A percentile compares a stretch with the other conserved stretches of the same genome.
Conservation (phyloP, 2,888 invertebrate genomes). For the Zaprionus obscuricornis region DNA sequence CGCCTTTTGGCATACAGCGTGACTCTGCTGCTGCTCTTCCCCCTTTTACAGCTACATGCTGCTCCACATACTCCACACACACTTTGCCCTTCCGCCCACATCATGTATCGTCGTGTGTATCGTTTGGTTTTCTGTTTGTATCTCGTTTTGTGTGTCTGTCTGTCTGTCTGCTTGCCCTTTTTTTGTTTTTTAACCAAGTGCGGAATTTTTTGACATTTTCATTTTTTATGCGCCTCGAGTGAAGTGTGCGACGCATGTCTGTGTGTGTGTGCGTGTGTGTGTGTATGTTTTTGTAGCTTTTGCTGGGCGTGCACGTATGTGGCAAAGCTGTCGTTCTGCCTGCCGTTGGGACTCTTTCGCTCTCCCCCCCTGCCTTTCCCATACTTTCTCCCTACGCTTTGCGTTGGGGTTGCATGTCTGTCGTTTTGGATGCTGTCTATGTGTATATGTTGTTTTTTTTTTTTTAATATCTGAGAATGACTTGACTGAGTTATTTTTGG, state of each 20-base stretch:
- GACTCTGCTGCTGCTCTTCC: slow-evolving; percentile 9
- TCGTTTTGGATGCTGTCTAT: slow-evolving; percentile 27
- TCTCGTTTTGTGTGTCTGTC: slow-evolving; percentile 36
- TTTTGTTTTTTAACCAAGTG: slow-evolving; percentile 58
- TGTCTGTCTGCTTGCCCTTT: slow-evolving; percentile 18
- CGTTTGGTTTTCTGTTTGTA: slow-evolving; percentile 37
- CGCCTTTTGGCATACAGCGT: slow-evolving; percentile 17
- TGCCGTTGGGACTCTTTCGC: slow-evolving; percentile 34
- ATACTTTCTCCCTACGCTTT: neutral
- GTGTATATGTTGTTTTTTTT: no score
- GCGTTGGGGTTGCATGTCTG: slow-evolving; percentile 50
- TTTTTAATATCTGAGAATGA: slow-evolving; percentile 64
- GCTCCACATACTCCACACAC: no score
- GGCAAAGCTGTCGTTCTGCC: slow-evolving; percentile 48
- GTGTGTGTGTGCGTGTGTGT: slow-evolving; percentile 16
- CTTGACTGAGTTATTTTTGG: slow-evolving; percentile 63
- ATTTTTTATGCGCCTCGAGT: slow-evolving; percentile 64
- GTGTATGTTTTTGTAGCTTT: slow-evolving; percentile 3
- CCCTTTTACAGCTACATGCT: slow-evolving; percentile 11
- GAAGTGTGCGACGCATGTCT: slow-evolving; percentile 16
- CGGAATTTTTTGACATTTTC: slow-evolving; percentile 70
- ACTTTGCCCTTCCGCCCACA: no score
- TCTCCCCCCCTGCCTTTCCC: neutral
- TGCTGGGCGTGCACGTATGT: slow-evolving; percentile 49
- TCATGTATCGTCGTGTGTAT: slow-evolving; percentile 49